Conservation (phyloP, 2,797 vertebrate species). For the Rhinogobio ventralis region DNA sequence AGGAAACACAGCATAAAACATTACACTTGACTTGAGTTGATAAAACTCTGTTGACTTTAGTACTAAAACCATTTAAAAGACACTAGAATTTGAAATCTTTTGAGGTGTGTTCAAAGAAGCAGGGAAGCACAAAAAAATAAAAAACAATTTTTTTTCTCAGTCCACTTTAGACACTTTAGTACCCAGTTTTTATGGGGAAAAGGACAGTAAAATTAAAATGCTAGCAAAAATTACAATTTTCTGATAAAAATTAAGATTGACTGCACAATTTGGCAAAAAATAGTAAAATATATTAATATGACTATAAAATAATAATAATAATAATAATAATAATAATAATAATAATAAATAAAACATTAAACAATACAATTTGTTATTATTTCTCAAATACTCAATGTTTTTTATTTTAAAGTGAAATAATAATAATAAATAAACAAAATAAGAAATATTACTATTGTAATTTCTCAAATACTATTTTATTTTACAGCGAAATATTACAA, state of each 20-base stretch:
- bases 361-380: not conserved
- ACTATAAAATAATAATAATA: constrained; percentile 4
- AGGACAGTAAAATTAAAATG: not conserved
- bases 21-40: not conserved
- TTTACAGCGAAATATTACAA: not conserved
- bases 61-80: no score
- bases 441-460: not conserved
- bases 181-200: no score
- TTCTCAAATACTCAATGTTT: no score
- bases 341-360: not conserved
- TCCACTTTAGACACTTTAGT: not conserved
- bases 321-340: not conserved
- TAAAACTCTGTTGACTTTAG: not conserved
- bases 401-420: no score
- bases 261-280: no score
- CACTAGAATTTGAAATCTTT: not conserved
- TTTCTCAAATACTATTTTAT: not conserved
- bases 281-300: not conserved
- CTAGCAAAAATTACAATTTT: not conserved
- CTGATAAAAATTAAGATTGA: not conserved
- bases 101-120: not conserved
- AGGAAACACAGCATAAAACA: constrained; percentile 14
- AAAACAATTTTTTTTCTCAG: not conserved
- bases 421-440: not conserved
- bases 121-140: not conserved